phyloP scores from a whole-genome alignment of 2,888 invertebrate genomes.

The Rhodophaea formosa region DNA sequence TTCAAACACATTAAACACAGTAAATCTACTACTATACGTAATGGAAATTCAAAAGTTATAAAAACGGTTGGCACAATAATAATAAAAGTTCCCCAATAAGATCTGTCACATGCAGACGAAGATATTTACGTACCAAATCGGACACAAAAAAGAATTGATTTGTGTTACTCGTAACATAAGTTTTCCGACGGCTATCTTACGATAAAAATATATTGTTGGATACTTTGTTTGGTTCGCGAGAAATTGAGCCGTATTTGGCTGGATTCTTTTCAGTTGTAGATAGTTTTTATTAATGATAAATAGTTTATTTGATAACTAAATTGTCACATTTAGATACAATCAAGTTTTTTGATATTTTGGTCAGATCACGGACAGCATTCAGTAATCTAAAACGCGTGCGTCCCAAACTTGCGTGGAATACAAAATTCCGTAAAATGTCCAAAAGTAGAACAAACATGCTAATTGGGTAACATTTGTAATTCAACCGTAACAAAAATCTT shows the following conservation, averaged over 20 bases:
- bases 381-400: too few relatives aligned
- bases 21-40: too few relatives aligned
- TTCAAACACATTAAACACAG: too few relatives aligned
- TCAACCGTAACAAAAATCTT: background rate
- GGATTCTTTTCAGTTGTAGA: background rate
- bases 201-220: background rate
- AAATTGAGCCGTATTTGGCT: background rate
- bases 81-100: background rate
- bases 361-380: too few relatives aligned
- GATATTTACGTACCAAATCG: background rate
- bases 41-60: background rate
- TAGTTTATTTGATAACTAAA: too few relatives aligned
- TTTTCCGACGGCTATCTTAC: background rate
- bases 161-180: background rate
- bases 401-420: background rate
- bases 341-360: too few relatives aligned
- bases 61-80: background rate
- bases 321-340: too few relatives aligned
- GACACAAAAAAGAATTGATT: constrained; percentile 1
- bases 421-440: background rate
- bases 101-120: constrained; percentile 5
- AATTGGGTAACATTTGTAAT: constrained; percentile 4
- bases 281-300: background rate
- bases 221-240: background rate
- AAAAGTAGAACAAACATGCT: background rate